These are phyloP conservation scores for Machaerirhynchus nigripectus DNA, from an alignment of 2,113 vertebrate genomes.

Conservation along the genomic window DNA sequence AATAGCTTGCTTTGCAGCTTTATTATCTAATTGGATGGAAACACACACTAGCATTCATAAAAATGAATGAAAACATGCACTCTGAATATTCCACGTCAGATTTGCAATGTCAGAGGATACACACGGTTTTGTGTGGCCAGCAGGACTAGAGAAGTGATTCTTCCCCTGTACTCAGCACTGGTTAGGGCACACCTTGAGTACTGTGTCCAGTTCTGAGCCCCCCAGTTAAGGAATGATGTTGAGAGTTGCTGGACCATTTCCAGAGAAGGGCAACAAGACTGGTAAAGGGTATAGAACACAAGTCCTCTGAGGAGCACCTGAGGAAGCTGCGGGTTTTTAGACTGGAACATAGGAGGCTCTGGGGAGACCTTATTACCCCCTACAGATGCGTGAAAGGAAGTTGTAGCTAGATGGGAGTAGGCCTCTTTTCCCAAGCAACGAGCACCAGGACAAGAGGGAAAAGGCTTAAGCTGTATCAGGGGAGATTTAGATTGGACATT, in stretches of 20 bases:
- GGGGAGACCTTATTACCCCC: too few relatives aligned
- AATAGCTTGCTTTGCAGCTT: neutral
- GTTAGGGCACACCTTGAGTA: too few relatives aligned
- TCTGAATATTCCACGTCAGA: neutral
- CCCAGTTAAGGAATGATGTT: neutral
- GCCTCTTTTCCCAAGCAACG: neutral
- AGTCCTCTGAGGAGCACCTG: neutral
- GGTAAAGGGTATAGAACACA: neutral
- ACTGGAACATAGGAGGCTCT: neutral
- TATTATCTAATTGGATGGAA: too few relatives aligned
- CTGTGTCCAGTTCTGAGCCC: neutral
- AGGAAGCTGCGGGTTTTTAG: neutral
- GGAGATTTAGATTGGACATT: neutral
- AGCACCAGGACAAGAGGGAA: neutral
- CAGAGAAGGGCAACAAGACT: neutral
- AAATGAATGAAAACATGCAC: neutral
- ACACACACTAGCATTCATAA: neutral
- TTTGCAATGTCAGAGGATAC: neutral
- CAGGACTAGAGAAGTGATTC: neutral
- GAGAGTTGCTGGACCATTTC: accelerated
- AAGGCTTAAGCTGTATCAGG: too few relatives aligned
- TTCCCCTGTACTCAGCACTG: neutral
- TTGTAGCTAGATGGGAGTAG: accelerated
- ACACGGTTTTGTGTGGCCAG: neutral
- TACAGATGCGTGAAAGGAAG: neutral